These are phyloP conservation scores for Acipenser ruthenus DNA, from an alignment of 2,797 vertebrate genomes.

Conservation along the genomic window DNA sequence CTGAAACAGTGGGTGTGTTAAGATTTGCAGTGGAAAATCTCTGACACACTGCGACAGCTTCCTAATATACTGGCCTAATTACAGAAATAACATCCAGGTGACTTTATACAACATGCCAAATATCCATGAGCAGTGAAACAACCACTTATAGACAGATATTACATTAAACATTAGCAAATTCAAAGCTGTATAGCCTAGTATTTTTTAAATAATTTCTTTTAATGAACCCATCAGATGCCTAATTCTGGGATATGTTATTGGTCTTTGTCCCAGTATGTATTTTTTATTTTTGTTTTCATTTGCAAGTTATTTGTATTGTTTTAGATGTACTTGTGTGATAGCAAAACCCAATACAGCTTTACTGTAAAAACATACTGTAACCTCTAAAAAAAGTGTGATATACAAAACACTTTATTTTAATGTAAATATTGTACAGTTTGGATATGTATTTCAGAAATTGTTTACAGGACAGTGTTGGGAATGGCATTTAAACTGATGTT, in stretches of 20 bases:
- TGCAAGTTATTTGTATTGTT: conserved; percentile 12
- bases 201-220: conserved; percentile 3
- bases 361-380: conserved; percentile 14
- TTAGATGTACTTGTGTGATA: conserved; percentile 3
- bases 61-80: too few relatives aligned
- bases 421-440: conserved; percentile 56
- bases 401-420: conserved; percentile 26
- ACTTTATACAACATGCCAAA: too few relatives aligned
- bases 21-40: too few relatives aligned
- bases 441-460: conserved; percentile 26
- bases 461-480: neutral
- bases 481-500: conserved; percentile 41
- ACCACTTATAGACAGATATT: too few relatives aligned
- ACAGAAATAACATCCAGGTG: too few relatives aligned
- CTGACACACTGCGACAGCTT: too few relatives aligned
- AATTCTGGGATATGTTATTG: conserved; percentile 8
- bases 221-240: conserved; percentile 4
- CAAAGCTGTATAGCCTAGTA: too few relatives aligned
- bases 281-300: conserved; percentile 6
- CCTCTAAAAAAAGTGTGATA: conserved; percentile 11
- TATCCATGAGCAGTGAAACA: too few relatives aligned
- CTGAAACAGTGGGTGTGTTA: too few relatives aligned
- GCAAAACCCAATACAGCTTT: neutral
- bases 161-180: too few relatives aligned
- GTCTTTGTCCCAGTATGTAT: neutral